Evolutionary conservation across 1,140 invertebrate species (phyloP), one percentile per base, ranked within the genome.

Genomic region (Ganaspis sp.): DNA sequence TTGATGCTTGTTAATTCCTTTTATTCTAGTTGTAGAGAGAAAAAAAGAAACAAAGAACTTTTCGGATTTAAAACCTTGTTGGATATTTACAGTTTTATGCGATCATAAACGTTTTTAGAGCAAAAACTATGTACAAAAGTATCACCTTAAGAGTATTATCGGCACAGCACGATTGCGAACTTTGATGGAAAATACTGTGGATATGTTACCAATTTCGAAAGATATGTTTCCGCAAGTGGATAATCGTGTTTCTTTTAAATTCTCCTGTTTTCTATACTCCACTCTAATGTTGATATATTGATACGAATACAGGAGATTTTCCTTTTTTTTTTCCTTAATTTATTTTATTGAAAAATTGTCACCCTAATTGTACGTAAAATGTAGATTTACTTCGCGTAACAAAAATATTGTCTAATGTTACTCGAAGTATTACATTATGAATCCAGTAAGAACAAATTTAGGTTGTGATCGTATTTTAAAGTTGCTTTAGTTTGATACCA

Each of bases 381-480:
- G 23, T 29, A 64, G 58, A 29, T 15, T n/a, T 64, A n/a, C 23
- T 34, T 64, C 58, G 29, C 11, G 58, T 34, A 64, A 64, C 26
- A 64, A 29, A 64, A 64, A 64, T 8, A 29, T 29, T 64, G 26
- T 64, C 72, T 77, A 74, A 80, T 64, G 78, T 80, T 81, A 79
- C 75, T 80, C 74, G 23, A 86, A 29, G 58, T 11, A 64, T 26
- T 64, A 29, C 58, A 69, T 73, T 73, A 74, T 74, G 81, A 84
- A 85, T 85, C 73, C 79, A 83, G 79, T 82, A 80, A 81, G 84
- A 80, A 81, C 83, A 82, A 83, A 85, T 89, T 83, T 88, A 87
- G 86, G 89, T 91, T 90, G 89, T 88, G 87, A 91, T 82, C 86
- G 87, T 86, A 81, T 85, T 87, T 84, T 85, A 83, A 87, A 81